Percentiles rank a stretch among this genome's conserved stretches.
Evolutionary conservation across 2,888 invertebrate genomes (phyloP).

Genomic region (Dioctria linearis): DNA sequence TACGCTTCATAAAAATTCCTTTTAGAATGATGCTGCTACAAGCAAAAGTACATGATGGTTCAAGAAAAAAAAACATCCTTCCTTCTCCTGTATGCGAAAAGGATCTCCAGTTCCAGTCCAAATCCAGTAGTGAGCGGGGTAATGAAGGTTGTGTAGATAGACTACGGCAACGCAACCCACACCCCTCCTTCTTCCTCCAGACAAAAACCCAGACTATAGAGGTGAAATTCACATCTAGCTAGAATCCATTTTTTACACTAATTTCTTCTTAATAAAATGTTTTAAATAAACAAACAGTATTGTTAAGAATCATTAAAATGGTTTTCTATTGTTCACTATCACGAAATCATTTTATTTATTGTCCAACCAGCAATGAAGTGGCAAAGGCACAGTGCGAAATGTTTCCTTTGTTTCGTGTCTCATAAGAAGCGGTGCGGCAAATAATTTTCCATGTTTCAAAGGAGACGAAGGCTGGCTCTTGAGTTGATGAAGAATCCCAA

Average conservation of each 20-base stretch:
- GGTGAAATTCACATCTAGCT: conserved; percentile 23
- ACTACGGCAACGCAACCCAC: conserved; percentile 9
- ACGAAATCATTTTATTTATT: not conserved
- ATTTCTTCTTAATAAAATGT: too few relatives aligned
- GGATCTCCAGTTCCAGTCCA: not conserved
- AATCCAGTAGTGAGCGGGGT: conserved; percentile 1
- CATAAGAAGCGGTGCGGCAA: not conserved
- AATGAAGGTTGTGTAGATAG: not conserved
- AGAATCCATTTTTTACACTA: too few relatives aligned
- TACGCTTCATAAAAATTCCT: conserved; percentile 4
- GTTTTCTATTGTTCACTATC: not conserved
- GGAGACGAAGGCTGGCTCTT: not conserved
- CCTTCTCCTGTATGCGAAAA: not conserved
- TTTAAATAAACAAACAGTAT: not conserved
- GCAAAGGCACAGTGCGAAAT: conserved; percentile 35
- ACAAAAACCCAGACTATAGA: conserved; percentile 11
- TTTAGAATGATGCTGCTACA: not conserved
- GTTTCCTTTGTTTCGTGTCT: conserved; percentile 47
- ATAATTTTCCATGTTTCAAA: too few relatives aligned
- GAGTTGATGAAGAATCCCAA: not conserved
- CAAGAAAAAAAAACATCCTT: not conserved
- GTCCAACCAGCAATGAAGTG: conserved; percentile 1
- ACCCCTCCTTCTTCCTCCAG: conserved; percentile 3
- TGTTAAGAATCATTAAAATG: not conserved
- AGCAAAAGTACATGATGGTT: not conserved